Conservation (phyloP, 2,797 vertebrate genomes). For the Brachyrhaphis roseni region DNA sequence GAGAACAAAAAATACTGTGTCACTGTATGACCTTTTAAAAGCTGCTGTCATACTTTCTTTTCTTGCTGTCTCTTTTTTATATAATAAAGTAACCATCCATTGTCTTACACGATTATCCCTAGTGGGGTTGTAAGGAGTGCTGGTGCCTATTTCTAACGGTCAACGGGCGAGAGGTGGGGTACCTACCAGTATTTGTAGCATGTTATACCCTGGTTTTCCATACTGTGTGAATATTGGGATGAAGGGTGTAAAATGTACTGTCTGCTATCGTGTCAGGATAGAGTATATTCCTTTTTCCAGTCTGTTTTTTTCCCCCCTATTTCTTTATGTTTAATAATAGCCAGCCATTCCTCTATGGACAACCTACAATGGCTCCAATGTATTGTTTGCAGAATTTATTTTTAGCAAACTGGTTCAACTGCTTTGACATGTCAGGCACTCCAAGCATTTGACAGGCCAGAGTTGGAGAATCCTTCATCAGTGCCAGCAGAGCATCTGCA, state of each 20-base stretch:
- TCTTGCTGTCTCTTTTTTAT: neutral
- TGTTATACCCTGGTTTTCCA: neutral
- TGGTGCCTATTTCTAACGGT: too few species aligned
- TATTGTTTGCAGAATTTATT: neutral
- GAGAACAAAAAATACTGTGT: neutral
- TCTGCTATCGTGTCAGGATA: neutral
- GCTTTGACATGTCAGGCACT: neutral
- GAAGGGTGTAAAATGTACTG: neutral
- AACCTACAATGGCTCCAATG: neutral
- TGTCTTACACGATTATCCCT: too few species aligned
- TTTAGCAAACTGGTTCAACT: neutral
- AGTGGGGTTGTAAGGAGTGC: too few species aligned
- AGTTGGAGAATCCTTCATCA: neutral
- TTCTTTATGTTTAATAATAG: neutral
- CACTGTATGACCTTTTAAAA: neutral
- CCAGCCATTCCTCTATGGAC: neutral
- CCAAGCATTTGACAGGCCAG: neutral
- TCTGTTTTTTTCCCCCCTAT: too few species aligned
- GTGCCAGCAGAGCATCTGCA: neutral
- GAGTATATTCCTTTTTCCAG: neutral
- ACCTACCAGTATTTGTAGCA: neutral
- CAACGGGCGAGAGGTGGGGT: too few species aligned
- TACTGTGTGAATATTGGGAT: neutral
- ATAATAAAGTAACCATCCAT: too few species aligned
- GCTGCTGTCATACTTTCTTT: neutral